Evolutionary conservation across 2,888 invertebrate genomes (phyloP).

Genomic region (Xanthia togata): DNA sequence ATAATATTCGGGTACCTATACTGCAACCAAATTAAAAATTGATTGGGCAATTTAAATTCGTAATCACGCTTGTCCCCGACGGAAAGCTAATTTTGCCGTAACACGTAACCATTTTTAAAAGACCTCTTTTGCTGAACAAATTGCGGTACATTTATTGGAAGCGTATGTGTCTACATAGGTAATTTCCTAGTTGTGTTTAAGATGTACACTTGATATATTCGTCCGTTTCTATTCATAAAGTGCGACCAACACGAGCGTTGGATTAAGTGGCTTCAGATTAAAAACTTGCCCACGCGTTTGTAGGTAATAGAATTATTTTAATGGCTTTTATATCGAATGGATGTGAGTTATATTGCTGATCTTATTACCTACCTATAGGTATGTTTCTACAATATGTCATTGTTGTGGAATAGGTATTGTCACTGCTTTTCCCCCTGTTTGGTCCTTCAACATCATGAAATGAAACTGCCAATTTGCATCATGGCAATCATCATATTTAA

Average conservation of each 20-base stretch:
- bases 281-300: conserved; percentile 46
- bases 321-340: conserved; percentile 44
- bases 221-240: conserved; percentile 58
- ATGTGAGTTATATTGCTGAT: conserved; percentile 42
- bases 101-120: conserved; percentile 68
- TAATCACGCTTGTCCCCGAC: conserved; percentile 81
- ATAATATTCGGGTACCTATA: conserved; percentile 63
- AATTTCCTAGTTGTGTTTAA: conserved; percentile 32
- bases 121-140: conserved; percentile 60
- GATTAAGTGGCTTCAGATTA: conserved; percentile 48
- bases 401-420: no score
- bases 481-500: not conserved
- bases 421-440: not conserved
- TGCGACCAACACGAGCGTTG: conserved; percentile 37
- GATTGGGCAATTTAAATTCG: conserved; percentile 87
- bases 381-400: not conserved
- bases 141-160: conserved; percentile 35
- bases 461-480: not conserved
- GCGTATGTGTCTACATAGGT: conserved; percentile 47
- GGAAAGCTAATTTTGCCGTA: conserved; percentile 75
- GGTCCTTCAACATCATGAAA: not conserved
- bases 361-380: conserved; percentile 23
- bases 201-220: conserved; percentile 58
- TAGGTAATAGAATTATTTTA: conserved; percentile 56
- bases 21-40: conserved; percentile 85